A percentile compares a stretch with the other conserved stretches of the same genome.
Evolutionary conservation across 2,797 vertebrate genomes (phyloP).

Genomic region (Leucoraja ocellata): DNA sequence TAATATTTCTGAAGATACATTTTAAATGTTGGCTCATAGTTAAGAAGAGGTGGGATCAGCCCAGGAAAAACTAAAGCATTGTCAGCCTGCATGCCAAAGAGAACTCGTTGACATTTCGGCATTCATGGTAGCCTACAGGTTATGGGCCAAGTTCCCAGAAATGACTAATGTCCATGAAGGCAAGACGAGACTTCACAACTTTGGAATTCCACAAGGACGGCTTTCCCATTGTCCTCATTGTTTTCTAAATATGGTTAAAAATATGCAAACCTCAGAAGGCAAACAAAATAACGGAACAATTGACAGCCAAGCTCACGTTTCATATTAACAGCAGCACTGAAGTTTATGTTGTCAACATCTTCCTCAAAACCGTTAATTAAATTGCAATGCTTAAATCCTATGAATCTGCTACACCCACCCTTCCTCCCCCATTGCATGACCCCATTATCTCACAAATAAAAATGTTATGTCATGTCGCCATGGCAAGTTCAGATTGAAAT

Average conservation of each 20-base stretch:
- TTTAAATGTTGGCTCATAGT: not conserved
- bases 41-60: not conserved
- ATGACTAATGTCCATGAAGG: not conserved
- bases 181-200: not conserved
- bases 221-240: not conserved
- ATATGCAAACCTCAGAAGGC: not conserved
- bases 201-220: not conserved
- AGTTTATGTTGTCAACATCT: not conserved
- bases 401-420: not conserved
- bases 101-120: not conserved
- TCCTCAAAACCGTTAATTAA: not conserved
- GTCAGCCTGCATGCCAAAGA: not conserved
- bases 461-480: not conserved
- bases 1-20: not conserved
- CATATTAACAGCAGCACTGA: not conserved
- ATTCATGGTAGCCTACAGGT: not conserved
- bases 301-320: not conserved
- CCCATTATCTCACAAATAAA: not conserved
- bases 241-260: not conserved
- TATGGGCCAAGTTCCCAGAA: conserved; percentile 13
- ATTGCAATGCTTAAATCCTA: not conserved
- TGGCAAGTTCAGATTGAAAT: not conserved
- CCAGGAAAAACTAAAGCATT: conserved; percentile 11
- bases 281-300: not conserved
- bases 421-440: not conserved